A percentile compares a stretch with the other conserved stretches of the same genome.
phyloP scores from a whole-genome alignment of 2,113 vertebrate genomes.

The Notarius lentiginosus region DNA sequence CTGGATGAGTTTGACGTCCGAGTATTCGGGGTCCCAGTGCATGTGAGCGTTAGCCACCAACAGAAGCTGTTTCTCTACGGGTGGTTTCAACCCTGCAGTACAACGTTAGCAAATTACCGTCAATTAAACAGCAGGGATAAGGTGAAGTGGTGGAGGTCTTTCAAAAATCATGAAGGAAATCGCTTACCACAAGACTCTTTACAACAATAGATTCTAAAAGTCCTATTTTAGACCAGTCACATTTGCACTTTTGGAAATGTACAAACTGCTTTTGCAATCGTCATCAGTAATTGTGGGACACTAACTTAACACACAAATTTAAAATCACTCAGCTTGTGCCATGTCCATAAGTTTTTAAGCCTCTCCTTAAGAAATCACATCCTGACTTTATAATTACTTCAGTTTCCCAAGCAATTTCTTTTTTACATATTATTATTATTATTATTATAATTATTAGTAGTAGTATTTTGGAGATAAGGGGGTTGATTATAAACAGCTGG shows the following conservation, averaged over 20 bases:
- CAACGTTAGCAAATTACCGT: not conserved
- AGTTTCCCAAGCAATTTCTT: not conserved
- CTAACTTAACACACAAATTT: not conserved
- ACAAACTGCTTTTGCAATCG: not conserved
- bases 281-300: not conserved
- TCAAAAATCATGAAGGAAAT: not conserved
- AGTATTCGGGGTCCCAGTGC: conserved; percentile 99
- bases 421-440: not conserved
- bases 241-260: not conserved
- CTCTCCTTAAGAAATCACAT: not conserved
- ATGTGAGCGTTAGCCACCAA: conserved; percentile 97
- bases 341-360: not conserved
- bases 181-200: not conserved
- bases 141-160: not conserved
- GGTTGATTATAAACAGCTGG: not conserved
- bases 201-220: not conserved
- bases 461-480: not conserved
- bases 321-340: not conserved
- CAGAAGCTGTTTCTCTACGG: conserved; percentile 87
- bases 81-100: conserved; percentile 79
- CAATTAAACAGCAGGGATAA: not conserved
- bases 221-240: not conserved
- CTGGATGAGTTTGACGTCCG: conserved; percentile 96
- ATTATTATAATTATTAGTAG: not conserved
- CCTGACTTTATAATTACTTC: not conserved